Percentiles rank a stretch among this genome's conserved stretches.
Conservation (phyloP, 1,140 invertebrate genomes). For the Daktulosphaira vitifoliae region DNA sequence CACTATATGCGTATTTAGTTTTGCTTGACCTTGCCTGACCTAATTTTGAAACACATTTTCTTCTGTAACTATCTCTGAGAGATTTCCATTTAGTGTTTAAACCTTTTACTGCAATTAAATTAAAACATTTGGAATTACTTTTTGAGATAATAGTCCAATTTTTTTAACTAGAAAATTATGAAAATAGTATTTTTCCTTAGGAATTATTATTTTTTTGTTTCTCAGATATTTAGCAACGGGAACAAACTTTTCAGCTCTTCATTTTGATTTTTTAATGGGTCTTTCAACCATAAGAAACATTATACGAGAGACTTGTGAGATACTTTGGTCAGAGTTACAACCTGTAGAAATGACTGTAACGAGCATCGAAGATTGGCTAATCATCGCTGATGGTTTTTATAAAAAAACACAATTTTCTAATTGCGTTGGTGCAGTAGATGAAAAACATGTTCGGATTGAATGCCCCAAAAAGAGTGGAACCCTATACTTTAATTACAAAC, state of each 20-base stretch:
- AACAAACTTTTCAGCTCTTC: not conserved
- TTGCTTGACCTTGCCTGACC: too few relatives aligned
- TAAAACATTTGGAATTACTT: too few relatives aligned
- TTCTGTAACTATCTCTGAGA: not conserved
- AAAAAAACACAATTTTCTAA: not conserved
- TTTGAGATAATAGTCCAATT: too few relatives aligned
- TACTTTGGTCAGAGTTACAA: not conserved
- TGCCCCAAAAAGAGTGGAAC: not conserved
- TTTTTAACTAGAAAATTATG: too few relatives aligned
- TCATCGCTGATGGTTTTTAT: not conserved
- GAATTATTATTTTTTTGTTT: too few relatives aligned
- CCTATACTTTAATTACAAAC: not conserved
- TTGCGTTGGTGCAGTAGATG: not conserved
- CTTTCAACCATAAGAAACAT: not conserved
- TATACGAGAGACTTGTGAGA: not conserved
- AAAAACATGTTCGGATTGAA: conserved; percentile 30
- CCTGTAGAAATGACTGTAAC: not conserved
- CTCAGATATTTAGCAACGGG: conserved; percentile 1
- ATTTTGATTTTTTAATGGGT: not conserved
- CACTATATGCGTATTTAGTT: too few relatives aligned
- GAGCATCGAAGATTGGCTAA: not conserved
- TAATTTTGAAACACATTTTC: too few relatives aligned
- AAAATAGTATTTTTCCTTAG: too few relatives aligned
- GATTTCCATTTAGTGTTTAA: too few relatives aligned
- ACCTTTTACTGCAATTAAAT: too few relatives aligned